A percentile compares a stretch with the other conserved stretches of the same genome.
Evolutionary conservation across 2,888 invertebrate genomes (phyloP).

Genomic region (Drosophila austrosaltans): DNA sequence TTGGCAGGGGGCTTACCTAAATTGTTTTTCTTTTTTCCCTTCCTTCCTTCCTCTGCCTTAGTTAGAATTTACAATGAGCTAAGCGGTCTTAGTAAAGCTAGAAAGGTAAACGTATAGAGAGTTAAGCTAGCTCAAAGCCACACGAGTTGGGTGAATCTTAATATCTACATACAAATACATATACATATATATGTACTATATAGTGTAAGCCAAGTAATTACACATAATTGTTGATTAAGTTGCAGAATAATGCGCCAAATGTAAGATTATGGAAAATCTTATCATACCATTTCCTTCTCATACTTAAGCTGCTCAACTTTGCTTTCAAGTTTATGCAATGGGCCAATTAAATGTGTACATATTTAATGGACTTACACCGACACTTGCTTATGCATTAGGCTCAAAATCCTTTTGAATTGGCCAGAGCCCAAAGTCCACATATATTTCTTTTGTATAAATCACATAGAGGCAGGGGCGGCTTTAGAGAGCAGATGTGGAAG

Average conservation of each 20-base stretch:
- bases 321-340: conserved; percentile 1
- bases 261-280: conserved; percentile 1
- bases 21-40: conserved; percentile 50
- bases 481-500: not conserved
- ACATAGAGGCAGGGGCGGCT: not conserved
- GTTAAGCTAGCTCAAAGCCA: conserved; percentile 50
- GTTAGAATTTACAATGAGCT: conserved; percentile 65
- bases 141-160: conserved; percentile 22
- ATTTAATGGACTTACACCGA: not conserved
- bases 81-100: conserved; percentile 63
- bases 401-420: conserved; percentile 5
- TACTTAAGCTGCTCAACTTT: not conserved
- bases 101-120: conserved; percentile 30
- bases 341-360: conserved; percentile 5
- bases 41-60: conserved; percentile 46
- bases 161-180: conserved; percentile 12
- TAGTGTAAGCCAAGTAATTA: conserved; percentile 1
- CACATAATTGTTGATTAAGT: conserved; percentile 7
- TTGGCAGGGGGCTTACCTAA: conserved; percentile 37
- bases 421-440: not conserved
- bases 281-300: not conserved
- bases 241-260: conserved; percentile 1
- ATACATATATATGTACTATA: not conserved
- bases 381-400: not conserved
- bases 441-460: not conserved